Evolutionary conservation across 2,797 vertebrate species (phyloP).

Genomic region (Dermochelys coriacea): DNA sequence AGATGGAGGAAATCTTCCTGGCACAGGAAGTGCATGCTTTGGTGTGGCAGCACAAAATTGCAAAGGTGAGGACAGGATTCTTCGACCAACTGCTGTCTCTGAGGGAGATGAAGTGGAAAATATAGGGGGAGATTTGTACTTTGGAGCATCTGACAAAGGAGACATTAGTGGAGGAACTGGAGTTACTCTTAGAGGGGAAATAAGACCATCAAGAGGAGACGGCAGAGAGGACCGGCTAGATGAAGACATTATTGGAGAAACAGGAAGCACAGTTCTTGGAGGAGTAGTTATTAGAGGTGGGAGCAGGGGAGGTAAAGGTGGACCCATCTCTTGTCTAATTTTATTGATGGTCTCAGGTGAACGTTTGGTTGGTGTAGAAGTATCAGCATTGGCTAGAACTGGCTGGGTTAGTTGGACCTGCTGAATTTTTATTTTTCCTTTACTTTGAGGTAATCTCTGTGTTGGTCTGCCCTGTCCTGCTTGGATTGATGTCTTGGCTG

Average conservation of each 20-base stretch:
- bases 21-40: constrained; percentile 95
- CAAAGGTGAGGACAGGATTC: constrained; percentile 89
- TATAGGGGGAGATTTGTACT: constrained; percentile 66
- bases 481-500: background rate
- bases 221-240: constrained; percentile 81
- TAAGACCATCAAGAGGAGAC: constrained; percentile 79
- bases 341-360: constrained; percentile 80
- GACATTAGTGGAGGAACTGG: constrained; percentile 69
- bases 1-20: constrained; percentile 88
- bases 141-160: constrained; percentile 58
- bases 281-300: constrained; percentile 88
- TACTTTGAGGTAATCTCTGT: constrained; percentile 12
- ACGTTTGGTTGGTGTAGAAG: constrained; percentile 66
- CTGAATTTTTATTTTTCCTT: background rate
- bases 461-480: background rate
- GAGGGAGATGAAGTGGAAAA: constrained; percentile 79
- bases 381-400: constrained; percentile 62
- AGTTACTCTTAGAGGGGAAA: constrained; percentile 74
- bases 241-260: constrained; percentile 79
- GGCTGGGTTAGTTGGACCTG: constrained; percentile 24
- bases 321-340: constrained; percentile 90
- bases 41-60: constrained; percentile 96
- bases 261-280: constrained; percentile 77
- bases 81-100: constrained; percentile 64
- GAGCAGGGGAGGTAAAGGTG: constrained; percentile 90